Evolutionary conservation across 2,888 invertebrate genomes (phyloP).

Genomic region (Malacosoma neustria): DNA sequence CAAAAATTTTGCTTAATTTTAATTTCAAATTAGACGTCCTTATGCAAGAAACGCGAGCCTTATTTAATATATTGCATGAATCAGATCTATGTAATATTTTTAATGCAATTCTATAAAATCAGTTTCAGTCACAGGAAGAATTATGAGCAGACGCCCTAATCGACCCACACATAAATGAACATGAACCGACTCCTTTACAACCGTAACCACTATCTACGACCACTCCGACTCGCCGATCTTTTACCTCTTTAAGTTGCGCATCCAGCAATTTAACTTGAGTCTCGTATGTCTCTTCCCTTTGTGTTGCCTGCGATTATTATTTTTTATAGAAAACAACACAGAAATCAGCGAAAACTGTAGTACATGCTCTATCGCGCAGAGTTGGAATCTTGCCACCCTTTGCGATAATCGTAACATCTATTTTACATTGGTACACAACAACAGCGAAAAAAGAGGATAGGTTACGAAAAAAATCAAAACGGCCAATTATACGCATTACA

Average conservation of each 20-base stretch:
- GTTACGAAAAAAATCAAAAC: constrained; percentile 31
- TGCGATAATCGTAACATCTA: constrained; percentile 29
- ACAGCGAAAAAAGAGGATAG: constrained; percentile 34
- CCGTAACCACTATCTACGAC: constrained; percentile 63
- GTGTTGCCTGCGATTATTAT: constrained; percentile 86
- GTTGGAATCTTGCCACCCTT: constrained; percentile 24
- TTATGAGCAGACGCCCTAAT: too few relatives aligned
- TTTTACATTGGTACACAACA: constrained; percentile 31
- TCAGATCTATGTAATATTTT: too few relatives aligned
- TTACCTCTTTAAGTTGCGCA: constrained; percentile 96
- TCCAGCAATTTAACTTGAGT: constrained; percentile 92
- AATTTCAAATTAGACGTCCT: too few relatives aligned
- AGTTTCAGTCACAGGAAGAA: too few relatives aligned
- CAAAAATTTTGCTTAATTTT: too few relatives aligned
- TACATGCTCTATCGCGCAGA: constrained; percentile 48
- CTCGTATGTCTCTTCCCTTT: constrained; percentile 95
- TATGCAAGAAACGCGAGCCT: too few relatives aligned
- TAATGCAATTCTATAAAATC: too few relatives aligned
- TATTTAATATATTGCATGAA: too few relatives aligned
- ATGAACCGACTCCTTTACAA: constrained; percentile 48
- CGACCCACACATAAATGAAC: constrained; percentile 45
- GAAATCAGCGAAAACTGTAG: constrained; percentile 36
- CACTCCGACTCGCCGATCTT: constrained; percentile 29
- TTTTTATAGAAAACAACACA: constrained; percentile 64
- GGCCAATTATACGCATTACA: constrained; percentile 35